Base-by-base conservation (phyloP, 1,140 invertebrate species). In the Drosophila chauvacae region DNA sequence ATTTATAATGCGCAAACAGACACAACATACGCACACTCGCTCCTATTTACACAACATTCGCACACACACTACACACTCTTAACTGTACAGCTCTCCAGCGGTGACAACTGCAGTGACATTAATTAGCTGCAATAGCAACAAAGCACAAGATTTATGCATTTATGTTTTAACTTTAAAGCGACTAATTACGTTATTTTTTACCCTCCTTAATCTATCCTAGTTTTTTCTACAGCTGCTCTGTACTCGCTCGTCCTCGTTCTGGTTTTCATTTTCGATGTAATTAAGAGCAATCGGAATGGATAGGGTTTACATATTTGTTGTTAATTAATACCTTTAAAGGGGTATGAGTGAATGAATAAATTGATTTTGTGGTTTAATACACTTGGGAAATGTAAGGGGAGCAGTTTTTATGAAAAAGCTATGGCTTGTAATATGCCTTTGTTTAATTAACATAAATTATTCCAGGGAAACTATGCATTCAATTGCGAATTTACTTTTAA, bases 101-200 rank as follows among this genome's bases (percentile, higher is more conserved):
- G 51, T 70, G 64, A 58, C 72, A 80, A 70, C 72, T 90, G 84
- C 51, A 87, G 71, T 75, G 80, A 83, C 83, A 84, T 88, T 88
- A 80, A 84, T 84, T 90, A 75, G 64, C 64, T 75, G 56, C 60
- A 77, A 59, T 23, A 77, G 72, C 57, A 69, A 74, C 62, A 72
- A 70, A 73, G 47, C 59, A 61, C 60, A 72, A 71, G 80, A 74
- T 90, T 83, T 78, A 75, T 78, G 77, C 81, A 80, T 83, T 16
- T 23, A 56, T 26, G 74, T 74, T 69, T 64, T 84, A 85, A 78
- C 72, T 71, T 69, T 64, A 88, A 85, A 81, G 69, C 80, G 71
- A 72, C 71, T 80, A 88, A 90, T 84, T 88, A 80, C 82, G 75
- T 60, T 50, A 60, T 55, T 75, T 61, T 45, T 70, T 69, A 42